Evolutionary conservation across 1,140 invertebrate genomes (phyloP), one percentile per base, ranked within the genome.

Genomic region (Drosophila kurseongensis): DNA sequence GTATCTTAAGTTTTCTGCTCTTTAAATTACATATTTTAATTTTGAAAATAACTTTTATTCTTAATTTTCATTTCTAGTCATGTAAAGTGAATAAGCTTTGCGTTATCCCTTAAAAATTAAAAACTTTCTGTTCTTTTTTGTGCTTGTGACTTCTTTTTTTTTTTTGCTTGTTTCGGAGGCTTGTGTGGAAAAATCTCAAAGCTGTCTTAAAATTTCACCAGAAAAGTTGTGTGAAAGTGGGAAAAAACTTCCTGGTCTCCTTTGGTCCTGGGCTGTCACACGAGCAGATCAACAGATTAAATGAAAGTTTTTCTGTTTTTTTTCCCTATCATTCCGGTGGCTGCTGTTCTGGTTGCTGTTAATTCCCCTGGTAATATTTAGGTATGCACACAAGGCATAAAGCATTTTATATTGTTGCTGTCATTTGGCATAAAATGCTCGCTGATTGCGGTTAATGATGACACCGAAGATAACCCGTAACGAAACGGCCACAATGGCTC

Each of bases 381-480:
- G 61, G 61, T 56, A 44, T 77, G 57, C 65, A 75, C 69, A 75
- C 72, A 58, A 42, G 69, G 63, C 74, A 88, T 62, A 88, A 76
- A 73, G 71, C 77, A 88, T 86, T 63, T 60, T 69, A 50, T 68
- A 88, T 83, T 81, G 75, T 72, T 66, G 52, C 68, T 86, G 82
- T 78, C 75, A 79, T 84, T 85, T 86, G 75, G 59, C 69, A 60
- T 62, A 62, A 75, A 86, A 86, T 67, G 67, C 47, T 65, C 63
- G 79, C 71, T 88, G 83, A 88, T 86, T 88, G 84, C 67, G 79
- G 84, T 88, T 86, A 88, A 86, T 83, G 83, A 88, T 88, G 83
- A 83, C 83, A 76, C 67, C 65, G 40, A 35, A 82, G 83, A 88
- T 88, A 86, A 76, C 38, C 66, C 42, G 27, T 45, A 75, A 55